A percentile compares a stretch with the other conserved stretches of the same genome.
Evolutionary conservation across 2,888 invertebrate genomes (phyloP).

Genomic region (Cantharis lateralis): DNA sequence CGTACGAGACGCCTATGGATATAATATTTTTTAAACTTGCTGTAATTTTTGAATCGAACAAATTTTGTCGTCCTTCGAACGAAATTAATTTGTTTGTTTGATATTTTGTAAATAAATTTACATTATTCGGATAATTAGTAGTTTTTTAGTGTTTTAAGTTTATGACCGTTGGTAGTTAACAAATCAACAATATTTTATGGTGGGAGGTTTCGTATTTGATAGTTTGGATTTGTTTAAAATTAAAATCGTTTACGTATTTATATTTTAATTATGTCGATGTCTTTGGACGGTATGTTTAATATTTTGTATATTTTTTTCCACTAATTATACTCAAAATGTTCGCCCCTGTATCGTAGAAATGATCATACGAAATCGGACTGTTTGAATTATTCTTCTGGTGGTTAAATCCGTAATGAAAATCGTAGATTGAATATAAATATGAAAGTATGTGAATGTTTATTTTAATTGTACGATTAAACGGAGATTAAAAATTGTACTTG

Average conservation of each 20-base stretch:
- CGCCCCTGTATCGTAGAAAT: background rate
- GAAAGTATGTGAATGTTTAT: background rate
- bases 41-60: background rate
- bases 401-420: background rate
- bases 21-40: background rate
- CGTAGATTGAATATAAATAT: background rate
- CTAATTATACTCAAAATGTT: background rate
- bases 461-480: background rate
- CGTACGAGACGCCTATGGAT: background rate
- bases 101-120: background rate
- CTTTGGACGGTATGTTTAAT: background rate
- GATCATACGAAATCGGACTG: background rate
- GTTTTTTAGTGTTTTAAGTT: background rate
- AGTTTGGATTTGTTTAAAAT: slow-evolving; percentile 1
- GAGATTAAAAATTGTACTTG: background rate
- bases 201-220: slow-evolving; percentile 1
- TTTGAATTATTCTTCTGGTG: slow-evolving; percentile 2
- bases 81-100: background rate
- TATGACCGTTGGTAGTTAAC: background rate
- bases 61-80: background rate
- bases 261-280: background rate
- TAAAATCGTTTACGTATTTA: background rate
- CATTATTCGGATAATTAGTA: background rate
- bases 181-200: background rate
- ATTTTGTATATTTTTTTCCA: background rate